Base-by-base conservation (phyloP, 1,140 invertebrate genomes). In the Ptiloglossa arizonensis region DNA sequence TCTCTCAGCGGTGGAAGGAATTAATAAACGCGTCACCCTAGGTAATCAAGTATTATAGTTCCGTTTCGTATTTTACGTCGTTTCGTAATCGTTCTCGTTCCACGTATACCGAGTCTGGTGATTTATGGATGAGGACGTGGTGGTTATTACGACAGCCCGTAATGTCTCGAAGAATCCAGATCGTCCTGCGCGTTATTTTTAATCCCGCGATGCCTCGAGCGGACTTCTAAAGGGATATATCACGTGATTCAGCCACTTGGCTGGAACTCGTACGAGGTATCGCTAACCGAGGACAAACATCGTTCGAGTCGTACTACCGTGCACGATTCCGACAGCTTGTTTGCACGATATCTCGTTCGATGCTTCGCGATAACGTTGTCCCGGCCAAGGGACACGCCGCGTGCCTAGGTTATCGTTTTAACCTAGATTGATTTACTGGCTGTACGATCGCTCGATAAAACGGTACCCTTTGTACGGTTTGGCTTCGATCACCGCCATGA, bases 271-370 rank as follows among this genome's bases (percentile, higher is more conserved):
- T 59, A 8, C 63, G 35, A 56, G 27, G 22, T 68, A 68, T 56
- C 46, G 62, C 24, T 72, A 79, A 68, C 59, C 67, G 41, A 68
- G 22, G 74, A 72, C 70, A 73, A 83, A 79, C 57, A 78, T 24
- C 17, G 24, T 59, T 38, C 48, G 27, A 24, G n/a, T 62, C 22
- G 27, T 57, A 17, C 67, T 22, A 11, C 27, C 38, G 41, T 44
- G 32, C 27, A 35, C 15, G 68, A 56, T 38, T 46, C 75, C 46
- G 46, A 32, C 57, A 72, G 48, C 52, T 44, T 35, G 66, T 77
- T 76, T 52, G 54, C 50, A 38, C 29, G 60, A 67, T 67, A 71
- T 72, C 44, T 66, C 35, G 63, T 13, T n/a, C 50, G 64, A 80
- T 70, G 64, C 46, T 24, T 1, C 41, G 62, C 44, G 67, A 81